Base-by-base conservation (phyloP, 2,888 invertebrate genomes). In the Azorinus chamasolen region DNA sequence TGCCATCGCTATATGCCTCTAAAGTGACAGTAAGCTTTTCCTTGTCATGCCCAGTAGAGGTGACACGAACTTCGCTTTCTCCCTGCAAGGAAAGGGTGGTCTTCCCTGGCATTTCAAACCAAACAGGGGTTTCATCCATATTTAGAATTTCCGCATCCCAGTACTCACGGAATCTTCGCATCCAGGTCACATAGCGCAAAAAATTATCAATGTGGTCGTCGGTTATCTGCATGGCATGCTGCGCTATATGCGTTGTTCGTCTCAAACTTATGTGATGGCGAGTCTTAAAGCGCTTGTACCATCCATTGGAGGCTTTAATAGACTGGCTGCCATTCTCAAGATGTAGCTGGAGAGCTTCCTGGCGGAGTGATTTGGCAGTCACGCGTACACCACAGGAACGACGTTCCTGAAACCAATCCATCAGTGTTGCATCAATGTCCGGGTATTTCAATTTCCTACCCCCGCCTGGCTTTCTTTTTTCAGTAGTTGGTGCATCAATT, bases 111-210 rank as follows among this genome's bases (percentile, higher is more conserved):
- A 62, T 0, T n/a, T 39, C n/a, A 41, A 10, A 16, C 18, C 53
- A 18, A 27, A 57, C 1, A n/a, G 16, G 65, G 48, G 2, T 58
- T 37, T 66, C 71, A 39, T 70, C 71, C 70, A 66, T 76, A 16
- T 71, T 62, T 4, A 43, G 63, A 16, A 61, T 71, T n/a, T 24
- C 20, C 1, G 37, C 10, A 10, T 32, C 4, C 3, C 22, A 27
- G 53, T 8, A 14, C 41, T 12, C 68, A 8, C n/a, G n/a, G 1
- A 61, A 18, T 0, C 37, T 10, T 1, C 51, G 0, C 51, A 69
- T 59, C 10, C 37, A 4, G 5, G 32, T 46, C 1, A 41, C 45
- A 37, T 18, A 62, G 2, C 50, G 50, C n/a, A 50, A 25, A 22
- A 62, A 62, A 12, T 37, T 62, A 50, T 62, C 62, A 18, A 62